A percentile compares a stretch with the other conserved stretches of the same genome.
phyloP scores from a whole-genome alignment of 2,888 invertebrate species.

The Loripinus fragilis region DNA sequence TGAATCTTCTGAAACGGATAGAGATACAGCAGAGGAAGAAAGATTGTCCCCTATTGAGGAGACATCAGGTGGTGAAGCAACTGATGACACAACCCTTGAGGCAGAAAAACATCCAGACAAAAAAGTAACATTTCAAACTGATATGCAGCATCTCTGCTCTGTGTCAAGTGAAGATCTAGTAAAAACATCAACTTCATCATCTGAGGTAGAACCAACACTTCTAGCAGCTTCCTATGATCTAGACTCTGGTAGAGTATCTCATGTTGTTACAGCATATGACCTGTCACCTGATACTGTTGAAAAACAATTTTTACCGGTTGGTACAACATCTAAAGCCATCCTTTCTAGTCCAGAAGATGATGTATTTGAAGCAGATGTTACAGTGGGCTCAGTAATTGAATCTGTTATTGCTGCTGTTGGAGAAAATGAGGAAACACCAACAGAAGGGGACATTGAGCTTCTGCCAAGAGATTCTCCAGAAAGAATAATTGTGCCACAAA shows the following conservation, averaged over 20 bases:
- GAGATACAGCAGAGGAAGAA: conserved; percentile 79
- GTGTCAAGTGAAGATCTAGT: conserved; percentile 76
- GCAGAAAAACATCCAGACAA: conserved; percentile 67
- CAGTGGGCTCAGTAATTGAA: conserved; percentile 62
- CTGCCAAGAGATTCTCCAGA: conserved; percentile 50
- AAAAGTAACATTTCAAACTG: conserved; percentile 76
- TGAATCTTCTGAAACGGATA: conserved; percentile 77
- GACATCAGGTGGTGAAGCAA: conserved; percentile 65
- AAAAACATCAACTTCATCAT: conserved; percentile 86
- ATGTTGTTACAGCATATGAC: conserved; percentile 81
- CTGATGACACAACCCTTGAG: conserved; percentile 66
- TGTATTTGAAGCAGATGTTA: conserved; percentile 82
- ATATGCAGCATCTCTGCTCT: conserved; percentile 71
- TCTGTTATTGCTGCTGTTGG: conserved; percentile 35
- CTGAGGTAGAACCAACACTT: conserved; percentile 92
- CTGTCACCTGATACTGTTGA: conserved; percentile 82
- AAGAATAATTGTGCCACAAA: conserved; percentile 17
- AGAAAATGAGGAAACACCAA: conserved; percentile 62
- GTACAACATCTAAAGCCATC: conserved; percentile 79
- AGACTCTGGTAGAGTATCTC: conserved; percentile 84
- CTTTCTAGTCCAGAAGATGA: conserved; percentile 84
- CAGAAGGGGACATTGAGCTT: conserved; percentile 58
- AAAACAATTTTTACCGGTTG: conserved; percentile 87
- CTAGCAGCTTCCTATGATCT: conserved; percentile 94
- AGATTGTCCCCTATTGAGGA: conserved; percentile 78